Base-by-base conservation (phyloP, 2,888 invertebrate species). In the Coleophora flavipennella region DNA sequence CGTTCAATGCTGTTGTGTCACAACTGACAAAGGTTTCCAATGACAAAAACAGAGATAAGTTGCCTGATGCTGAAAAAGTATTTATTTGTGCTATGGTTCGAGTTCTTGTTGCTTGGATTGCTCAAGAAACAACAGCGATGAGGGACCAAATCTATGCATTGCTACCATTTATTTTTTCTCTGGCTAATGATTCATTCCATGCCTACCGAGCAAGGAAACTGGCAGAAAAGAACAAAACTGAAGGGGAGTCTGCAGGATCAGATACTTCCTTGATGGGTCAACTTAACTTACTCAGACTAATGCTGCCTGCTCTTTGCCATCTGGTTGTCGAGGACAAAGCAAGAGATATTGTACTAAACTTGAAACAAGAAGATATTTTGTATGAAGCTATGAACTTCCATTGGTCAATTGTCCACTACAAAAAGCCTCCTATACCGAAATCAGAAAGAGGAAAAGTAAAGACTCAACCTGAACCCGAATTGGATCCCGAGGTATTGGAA, bases 271-370 rank as follows among this genome's bases (percentile, higher is more conserved):
- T 88, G 26, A 67, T 87, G 55, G 88, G 88, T 33, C 86, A 89
- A 52, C 74, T 90, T 33, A 94, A 96, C 69, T 83, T 95, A 35
- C 71, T 97, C 12, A 87, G 95, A 38, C 86, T 96, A 31, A 88
- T 97, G 83, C 77, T 97, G 43, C 96, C 97, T 2, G 95, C 95
- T 1, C 76, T 97, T 3, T 97, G 96, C 59, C 95, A 97, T 69
- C 87, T 97, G 51, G 92, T 95, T 28, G 94, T 96, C 13, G 97
- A 97, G 79, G 96, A 97, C 56, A 90, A 92, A 53, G 91, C 95
- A 0, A 87, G 96, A 49, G 89, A 91, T 59, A 91, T 95, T 43
- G 85, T 96, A 47, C 78, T 96, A 36, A 88, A 91, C 43, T 84
- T 89, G 38, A 91, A 93, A 61, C 90, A 93, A 73, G 95, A 95